Percentiles rank a stretch among this genome's conserved stretches.
These are phyloP conservation scores for Sciurus niger DNA, from an alignment of 2,113 vertebrate genomes.

Conservation along the genomic window DNA sequence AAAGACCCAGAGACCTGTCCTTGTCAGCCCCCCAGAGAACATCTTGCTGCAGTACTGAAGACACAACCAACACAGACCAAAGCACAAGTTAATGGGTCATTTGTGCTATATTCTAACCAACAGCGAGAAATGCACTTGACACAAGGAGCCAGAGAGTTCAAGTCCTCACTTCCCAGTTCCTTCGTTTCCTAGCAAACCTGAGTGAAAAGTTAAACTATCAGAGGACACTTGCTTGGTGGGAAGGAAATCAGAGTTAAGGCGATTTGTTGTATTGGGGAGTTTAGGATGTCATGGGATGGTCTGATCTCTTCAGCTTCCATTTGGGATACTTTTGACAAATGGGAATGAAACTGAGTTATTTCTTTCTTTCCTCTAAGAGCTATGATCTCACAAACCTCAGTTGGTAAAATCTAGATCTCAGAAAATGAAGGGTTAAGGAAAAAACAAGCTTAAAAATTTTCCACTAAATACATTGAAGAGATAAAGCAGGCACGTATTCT, in stretches of 20 bases:
- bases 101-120: neutral
- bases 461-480: slow-evolving; percentile 16
- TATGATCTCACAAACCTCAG: slow-evolving; percentile 20
- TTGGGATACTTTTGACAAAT: slow-evolving; percentile 1
- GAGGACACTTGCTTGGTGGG: neutral
- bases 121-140: neutral
- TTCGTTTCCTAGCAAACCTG: neutral
- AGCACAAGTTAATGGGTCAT: neutral
- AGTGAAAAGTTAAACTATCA: neutral
- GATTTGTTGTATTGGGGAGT: neutral
- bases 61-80: neutral
- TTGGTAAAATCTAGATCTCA: slow-evolving; percentile 33
- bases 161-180: neutral
- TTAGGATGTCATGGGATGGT: neutral
- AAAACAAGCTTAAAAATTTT: slow-evolving; percentile 53
- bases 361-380: slow-evolving; percentile 43
- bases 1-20: neutral
- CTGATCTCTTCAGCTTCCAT: neutral
- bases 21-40: neutral
- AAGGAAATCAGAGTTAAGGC: neutral
- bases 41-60: neutral
- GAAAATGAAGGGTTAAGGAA: slow-evolving; percentile 46
- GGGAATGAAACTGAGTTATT: slow-evolving; percentile 13
- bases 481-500: slow-evolving; percentile 39
- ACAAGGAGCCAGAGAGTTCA: neutral